phyloP scores from a whole-genome alignment of 2,888 invertebrate genomes.

The Eristalis intricaria region DNA sequence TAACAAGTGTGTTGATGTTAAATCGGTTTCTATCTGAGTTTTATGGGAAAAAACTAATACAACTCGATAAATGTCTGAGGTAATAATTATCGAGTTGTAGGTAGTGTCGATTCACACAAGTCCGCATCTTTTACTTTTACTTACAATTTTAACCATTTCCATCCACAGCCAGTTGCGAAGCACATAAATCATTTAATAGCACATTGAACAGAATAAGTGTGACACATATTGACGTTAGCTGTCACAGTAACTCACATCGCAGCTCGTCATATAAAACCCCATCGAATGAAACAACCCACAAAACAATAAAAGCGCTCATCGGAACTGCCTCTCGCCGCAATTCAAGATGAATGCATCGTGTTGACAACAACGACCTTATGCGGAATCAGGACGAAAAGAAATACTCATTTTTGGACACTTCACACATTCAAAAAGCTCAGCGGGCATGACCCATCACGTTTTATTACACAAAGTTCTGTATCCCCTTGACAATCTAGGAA shows the following conservation, averaged over 20 bases:
- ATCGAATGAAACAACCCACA: not conserved
- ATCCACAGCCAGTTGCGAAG: not conserved
- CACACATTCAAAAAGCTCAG: conserved; percentile 19
- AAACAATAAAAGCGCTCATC: conserved; percentile 18
- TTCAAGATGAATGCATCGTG: conserved; percentile 32
- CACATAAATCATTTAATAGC: not conserved
- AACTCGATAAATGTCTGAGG: not conserved
- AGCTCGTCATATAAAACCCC: not conserved
- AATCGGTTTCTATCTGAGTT: not conserved
- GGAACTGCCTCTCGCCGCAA: not conserved
- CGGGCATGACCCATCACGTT: conserved; percentile 11
- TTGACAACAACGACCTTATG: conserved; percentile 19
- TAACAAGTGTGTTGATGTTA: not conserved
- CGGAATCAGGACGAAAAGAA: conserved; percentile 3
- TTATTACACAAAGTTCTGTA: conserved; percentile 27
- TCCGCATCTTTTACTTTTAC: no score
- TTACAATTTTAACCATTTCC: not conserved
- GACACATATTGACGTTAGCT: conserved; percentile 6
- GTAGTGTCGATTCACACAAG: no score
- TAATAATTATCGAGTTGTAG: no score
- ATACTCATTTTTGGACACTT: conserved; percentile 16
- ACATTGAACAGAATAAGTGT: not conserved
- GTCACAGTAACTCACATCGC: not conserved
- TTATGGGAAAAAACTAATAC: not conserved
- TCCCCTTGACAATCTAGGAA: conserved; percentile 30